Evolutionary conservation across 2,797 vertebrate species (phyloP), one percentile per base, ranked within the genome.

Genomic region (Mus minutoides): DNA sequence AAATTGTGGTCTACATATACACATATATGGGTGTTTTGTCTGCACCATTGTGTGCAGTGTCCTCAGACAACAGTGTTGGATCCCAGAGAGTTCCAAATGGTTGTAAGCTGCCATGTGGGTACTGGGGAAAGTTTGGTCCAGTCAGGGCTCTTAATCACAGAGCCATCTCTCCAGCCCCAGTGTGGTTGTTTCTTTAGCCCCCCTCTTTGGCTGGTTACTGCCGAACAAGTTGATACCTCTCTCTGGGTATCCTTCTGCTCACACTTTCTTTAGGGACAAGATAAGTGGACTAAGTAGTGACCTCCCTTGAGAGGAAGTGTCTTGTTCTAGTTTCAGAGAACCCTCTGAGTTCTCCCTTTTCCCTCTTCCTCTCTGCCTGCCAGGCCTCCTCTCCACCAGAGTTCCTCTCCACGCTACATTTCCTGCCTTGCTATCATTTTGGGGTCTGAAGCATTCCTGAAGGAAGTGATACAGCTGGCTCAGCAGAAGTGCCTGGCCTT

Each of bases 291-390:
- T 69, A 93, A 92, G 37, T 75, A 54, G 62, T 78, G 67, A 78
- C 73, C 84, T 97, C 95, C 58, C 82, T 91, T 40, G 85, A 95
- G 85, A 95, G 97, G 80, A 93, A 60, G 31, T 49, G 71, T 6
- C 91, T 87, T 95, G 90, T 69, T 92, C 64, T 94, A 87, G 58
- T 96, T 95, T 83, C 75, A 14, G 90, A 26, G 19, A 0, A 60
- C 31, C 64, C 64, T 46, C 73, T 43, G 34, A 62, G 58, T 91
- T 93, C 43, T 88, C 94, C 78, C 40, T 85, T 16, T 21, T 88
- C 37, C 40, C 31, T 87, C 75, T 40, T 1, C 19, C 29, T 77
- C 4, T 71, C 19, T 83, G 37, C 73, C 69, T 80, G 10, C 21
- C 21, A 21, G 58, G 12, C 24, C 14, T 21, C 3, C n/a, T 43